Percentiles rank a stretch among this genome's conserved stretches.
Conservation (phyloP, 2,888 invertebrate genomes). For the Carcina quercana region DNA sequence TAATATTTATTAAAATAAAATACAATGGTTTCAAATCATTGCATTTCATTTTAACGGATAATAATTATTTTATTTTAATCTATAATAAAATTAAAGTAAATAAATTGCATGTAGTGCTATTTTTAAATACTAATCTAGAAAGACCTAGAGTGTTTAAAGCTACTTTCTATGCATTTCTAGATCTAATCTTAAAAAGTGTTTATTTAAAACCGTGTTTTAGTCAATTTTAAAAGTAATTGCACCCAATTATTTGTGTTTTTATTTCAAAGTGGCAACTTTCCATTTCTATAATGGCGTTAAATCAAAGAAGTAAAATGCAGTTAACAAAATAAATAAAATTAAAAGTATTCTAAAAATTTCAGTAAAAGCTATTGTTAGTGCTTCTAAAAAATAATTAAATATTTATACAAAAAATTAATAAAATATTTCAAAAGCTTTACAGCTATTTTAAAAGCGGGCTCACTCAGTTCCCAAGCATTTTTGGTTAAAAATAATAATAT, state of each 20-base stretch:
- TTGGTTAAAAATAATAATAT: slow-evolving; percentile 14
- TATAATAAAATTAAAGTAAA: background rate
- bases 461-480: slow-evolving; percentile 20
- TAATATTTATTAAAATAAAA: background rate
- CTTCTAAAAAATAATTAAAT: slow-evolving; percentile 4
- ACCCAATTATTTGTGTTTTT: slow-evolving; percentile 1
- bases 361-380: slow-evolving; percentile 1
- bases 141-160: slow-evolving; percentile 1
- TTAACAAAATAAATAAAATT: background rate
- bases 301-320: slow-evolving; percentile 6
- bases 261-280: slow-evolving; percentile 2
- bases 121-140: background rate
- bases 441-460: slow-evolving; percentile 11
- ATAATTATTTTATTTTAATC: background rate
- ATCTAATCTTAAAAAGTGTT: slow-evolving; percentile 2
- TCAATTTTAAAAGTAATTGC: slow-evolving; percentile 3
- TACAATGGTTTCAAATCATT: background rate
- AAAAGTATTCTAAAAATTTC: background rate
- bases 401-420: slow-evolving; percentile 7
- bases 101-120: slow-evolving; percentile 1
- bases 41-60: background rate
- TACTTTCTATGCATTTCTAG: slow-evolving; percentile 5
- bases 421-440: slow-evolving; percentile 8
- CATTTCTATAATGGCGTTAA: slow-evolving; percentile 11
- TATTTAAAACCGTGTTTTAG: slow-evolving; percentile 5